Conservation (phyloP, 2,888 invertebrate genomes). For the Dicyrtoma fusca region DNA sequence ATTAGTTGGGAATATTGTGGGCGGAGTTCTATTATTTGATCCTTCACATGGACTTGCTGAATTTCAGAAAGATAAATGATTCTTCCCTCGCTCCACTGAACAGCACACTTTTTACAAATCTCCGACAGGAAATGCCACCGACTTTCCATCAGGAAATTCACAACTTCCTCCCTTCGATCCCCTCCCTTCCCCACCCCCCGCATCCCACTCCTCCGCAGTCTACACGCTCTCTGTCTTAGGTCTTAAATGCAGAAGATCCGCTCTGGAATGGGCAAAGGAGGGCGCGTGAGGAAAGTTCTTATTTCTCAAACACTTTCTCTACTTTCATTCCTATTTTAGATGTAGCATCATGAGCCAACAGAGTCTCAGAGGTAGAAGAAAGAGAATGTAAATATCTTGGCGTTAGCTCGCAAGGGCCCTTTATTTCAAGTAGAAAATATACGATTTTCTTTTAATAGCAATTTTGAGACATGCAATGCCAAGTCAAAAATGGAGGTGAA, state of each 20-base stretch:
- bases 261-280: no score
- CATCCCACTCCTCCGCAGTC: neutral
- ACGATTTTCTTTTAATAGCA: no score
- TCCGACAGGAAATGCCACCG: conserved; percentile 48
- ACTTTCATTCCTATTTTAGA: neutral
- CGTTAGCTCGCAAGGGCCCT: no score
- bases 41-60: conserved; percentile 25
- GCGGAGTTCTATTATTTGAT: conserved; percentile 23
- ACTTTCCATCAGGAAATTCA: conserved; percentile 50
- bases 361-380: no score
- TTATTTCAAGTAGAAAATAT: no score
- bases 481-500: no score
- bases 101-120: conserved; percentile 27
- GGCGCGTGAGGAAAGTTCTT: conserved; percentile 13
- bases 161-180: conserved; percentile 41
- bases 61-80: conserved; percentile 52
- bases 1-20: conserved; percentile 41
- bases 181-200: neutral
- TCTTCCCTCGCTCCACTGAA: conserved; percentile 51
- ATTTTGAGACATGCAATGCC: no score
- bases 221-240: no score
- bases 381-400: no score
- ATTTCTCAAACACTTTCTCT: conserved; percentile 17
- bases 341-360: no score
- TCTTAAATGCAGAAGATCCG: no score